Conservation (phyloP, 2,888 invertebrate genomes). For the Hemistola chrysoprasaria region DNA sequence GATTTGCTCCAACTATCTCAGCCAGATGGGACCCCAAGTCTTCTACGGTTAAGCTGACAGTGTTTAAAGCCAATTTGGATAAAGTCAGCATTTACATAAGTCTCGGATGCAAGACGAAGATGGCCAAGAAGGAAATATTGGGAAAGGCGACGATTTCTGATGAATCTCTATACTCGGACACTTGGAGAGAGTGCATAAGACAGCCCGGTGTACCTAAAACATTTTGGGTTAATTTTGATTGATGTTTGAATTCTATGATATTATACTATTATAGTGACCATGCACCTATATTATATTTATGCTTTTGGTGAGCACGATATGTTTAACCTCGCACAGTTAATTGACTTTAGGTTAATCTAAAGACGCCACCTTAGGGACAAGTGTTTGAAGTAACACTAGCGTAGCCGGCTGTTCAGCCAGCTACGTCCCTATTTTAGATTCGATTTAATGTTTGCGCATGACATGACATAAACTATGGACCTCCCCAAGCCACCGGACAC, state of each 20-base stretch:
- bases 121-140: constrained; percentile 86
- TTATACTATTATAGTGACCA: no score
- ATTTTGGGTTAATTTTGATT: constrained; percentile 83
- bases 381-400: no score
- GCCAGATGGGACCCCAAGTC: constrained; percentile 87
- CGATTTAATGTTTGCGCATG: no score
- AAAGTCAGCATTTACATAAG: constrained; percentile 85
- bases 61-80: constrained; percentile 83
- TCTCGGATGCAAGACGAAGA: constrained; percentile 84
- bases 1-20: constrained; percentile 89
- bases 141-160: constrained; percentile 86
- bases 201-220: constrained; percentile 81
- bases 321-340: no score
- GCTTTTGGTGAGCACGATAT: no score
- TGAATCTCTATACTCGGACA: constrained; percentile 79
- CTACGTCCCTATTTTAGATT: no score
- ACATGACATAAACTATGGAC: no score
- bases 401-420: no score
- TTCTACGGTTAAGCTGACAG: constrained; percentile 83
- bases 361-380: no score
- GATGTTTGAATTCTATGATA: constrained; percentile 15
- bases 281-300: no score
- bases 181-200: constrained; percentile 84
- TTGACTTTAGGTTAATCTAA: no score
- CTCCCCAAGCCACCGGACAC: no score